These are phyloP conservation scores for Trypoxylus dichotomus DNA, from an alignment of 1,140 invertebrate genomes.

Conservation along the genomic window DNA sequence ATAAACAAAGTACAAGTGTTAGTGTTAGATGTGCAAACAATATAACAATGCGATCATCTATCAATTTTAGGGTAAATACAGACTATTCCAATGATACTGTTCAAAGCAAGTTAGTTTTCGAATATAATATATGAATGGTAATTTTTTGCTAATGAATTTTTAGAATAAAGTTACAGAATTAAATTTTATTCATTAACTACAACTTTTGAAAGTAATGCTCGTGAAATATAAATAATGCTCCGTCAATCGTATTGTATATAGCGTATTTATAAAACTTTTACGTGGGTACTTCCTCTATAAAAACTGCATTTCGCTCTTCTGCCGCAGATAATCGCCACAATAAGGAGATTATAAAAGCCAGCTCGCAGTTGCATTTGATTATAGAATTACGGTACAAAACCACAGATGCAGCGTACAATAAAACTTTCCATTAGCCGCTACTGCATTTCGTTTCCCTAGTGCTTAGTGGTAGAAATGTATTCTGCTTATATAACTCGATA, in stretches of 20 bases:
- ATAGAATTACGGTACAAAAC: neutral
- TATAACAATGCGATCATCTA: too few relatives aligned
- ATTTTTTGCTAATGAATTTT: too few relatives aligned
- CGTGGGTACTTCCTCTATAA: neutral
- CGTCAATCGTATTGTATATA: neutral
- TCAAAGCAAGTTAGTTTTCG: too few relatives aligned
- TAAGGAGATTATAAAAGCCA: neutral
- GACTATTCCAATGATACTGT: too few relatives aligned
- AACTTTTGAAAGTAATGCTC: neutral
- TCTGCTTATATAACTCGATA: neutral
- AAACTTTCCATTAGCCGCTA: neutral
- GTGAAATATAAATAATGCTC: neutral
- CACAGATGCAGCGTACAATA: neutral
- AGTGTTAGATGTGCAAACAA: too few relatives aligned
- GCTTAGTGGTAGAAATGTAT: neutral
- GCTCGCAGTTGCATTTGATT: neutral
- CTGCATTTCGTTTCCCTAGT: neutral
- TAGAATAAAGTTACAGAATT: neutral
- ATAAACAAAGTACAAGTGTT: too few relatives aligned
- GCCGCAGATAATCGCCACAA: neutral
- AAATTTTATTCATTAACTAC: neutral
- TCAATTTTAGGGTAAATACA: too few relatives aligned
- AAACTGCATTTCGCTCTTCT: neutral
- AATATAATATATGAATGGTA: too few relatives aligned
- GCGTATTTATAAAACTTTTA: neutral